Base-by-base conservation (phyloP, 1,140 invertebrate species). In the Sitophilus oryzae region DNA sequence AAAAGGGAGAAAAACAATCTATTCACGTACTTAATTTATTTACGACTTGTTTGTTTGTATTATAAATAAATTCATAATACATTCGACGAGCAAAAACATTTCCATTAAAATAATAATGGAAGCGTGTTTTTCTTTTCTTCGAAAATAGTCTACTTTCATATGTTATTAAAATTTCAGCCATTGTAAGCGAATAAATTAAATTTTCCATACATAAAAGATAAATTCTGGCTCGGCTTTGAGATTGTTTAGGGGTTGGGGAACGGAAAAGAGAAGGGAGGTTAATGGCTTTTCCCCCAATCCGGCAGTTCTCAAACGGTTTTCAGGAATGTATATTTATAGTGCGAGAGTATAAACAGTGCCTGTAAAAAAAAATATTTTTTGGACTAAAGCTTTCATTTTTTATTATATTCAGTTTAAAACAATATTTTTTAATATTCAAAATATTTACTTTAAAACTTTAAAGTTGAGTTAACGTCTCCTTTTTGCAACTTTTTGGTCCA, bases 171-270 rank as follows among this genome's bases (percentile, higher is more conserved):
- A 56, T 56, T 56, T 56, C 46, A 48, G 53, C 53, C 38, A 42
- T 56, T 56, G 46, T 56, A 56, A 56, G 53, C 53, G 47, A 56
- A 56, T 56, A 56, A 56, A 49, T 56, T 56, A 56, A 56, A 56
- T 56, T 56, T 56, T 56, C 44, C 53, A 56, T 56, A 56, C 53
- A 56, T 56, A 56, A 56, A 56, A 56, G 53, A 56, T 56, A 56
- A 56, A 56, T 56, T 56, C 52, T 30, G 41, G 19, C 43, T 43
- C 19, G 53, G 53, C 45, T 14, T 45, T 43, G 34, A 23, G 46
- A 56, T 43, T 48, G 53, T 45, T 56, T 44, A 25, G 52, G 52
- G 52, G 52, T 23, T 47, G 44, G 25, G 52, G 52, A 40, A 41
- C 22, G 42, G 52, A 47, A 54, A 46, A 41, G 36, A 42, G 52